Base-by-base conservation (phyloP, 2,888 invertebrate species). In the Andrena praecox region DNA sequence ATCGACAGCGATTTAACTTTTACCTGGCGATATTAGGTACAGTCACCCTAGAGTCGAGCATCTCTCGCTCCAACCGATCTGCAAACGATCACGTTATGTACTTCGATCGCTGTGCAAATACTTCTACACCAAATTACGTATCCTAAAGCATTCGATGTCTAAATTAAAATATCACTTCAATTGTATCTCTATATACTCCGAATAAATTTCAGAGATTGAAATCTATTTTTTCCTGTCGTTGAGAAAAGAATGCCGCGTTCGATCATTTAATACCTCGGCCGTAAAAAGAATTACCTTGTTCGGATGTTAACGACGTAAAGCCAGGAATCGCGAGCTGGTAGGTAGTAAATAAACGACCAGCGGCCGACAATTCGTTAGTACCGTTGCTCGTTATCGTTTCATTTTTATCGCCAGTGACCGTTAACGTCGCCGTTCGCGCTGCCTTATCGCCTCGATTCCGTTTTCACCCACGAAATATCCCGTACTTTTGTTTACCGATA, bases 371-470 rank as follows among this genome's bases (percentile, higher is more conserved):
- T 27, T 68, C 68, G 59, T 74, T 50, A 20, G 60, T 68, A 56
- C 68, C 74, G 68, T 33, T 74, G 48, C 59, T 50, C 59, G 69
- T 75, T 75, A 75, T 69, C 75, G 75, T 52, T 35, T 29, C 50
- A 33, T 75, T 77, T 68, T 67, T 67, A 62, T 52, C 76, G 48
- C 67, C 60, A 2, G 24, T 31, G 31, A 72, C 72, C 52, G 72
- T 72, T 64, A 72, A 68, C 31, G 59, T 29, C 48, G 31, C 35
- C 20, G n/a, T 72, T 33, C 6, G 31, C 20, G 10, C 59, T n/a
- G 73, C 31, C 42, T 42, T 24, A 70, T 59, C 10, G 56, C 1
- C 10, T 42, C 48, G 62, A 50, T 33, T 56, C 42, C 31, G 16
- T 75, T 10, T 20, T 29, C 10, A 59, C 33, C n/a, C 12, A 42